These are phyloP conservation scores for Colossoma macropomum DNA, from an alignment of 2,113 vertebrate genomes.

Conservation along the genomic window DNA sequence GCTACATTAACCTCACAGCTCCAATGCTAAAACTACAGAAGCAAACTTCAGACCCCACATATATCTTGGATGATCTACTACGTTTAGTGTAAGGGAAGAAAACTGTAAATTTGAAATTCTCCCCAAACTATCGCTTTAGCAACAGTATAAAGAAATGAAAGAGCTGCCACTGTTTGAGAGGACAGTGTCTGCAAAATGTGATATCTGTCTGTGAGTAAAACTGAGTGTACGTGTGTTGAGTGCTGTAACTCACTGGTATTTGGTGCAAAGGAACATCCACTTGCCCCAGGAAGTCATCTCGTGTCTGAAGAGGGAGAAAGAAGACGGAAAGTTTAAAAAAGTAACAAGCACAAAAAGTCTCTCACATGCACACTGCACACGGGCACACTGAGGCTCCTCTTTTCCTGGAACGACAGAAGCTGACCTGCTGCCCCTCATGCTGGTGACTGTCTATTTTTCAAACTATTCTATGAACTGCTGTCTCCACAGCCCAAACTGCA, in stretches of 20 bases:
- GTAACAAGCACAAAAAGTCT: not conserved
- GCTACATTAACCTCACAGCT: too few relatives aligned
- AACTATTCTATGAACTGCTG: not conserved
- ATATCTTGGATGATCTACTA: too few relatives aligned
- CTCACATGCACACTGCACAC: not conserved
- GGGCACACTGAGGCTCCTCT: not conserved
- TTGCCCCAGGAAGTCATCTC: conserved; percentile 97
- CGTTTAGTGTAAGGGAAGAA: too few relatives aligned
- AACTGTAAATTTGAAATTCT: too few relatives aligned
- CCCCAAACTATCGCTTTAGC: too few relatives aligned
- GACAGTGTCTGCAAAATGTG: too few relatives aligned
- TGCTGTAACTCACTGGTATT: conserved; percentile 87
- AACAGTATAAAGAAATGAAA: too few relatives aligned
- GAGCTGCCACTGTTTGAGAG: too few relatives aligned
- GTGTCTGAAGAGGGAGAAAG: conserved; percentile 81
- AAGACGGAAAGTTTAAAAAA: not conserved
- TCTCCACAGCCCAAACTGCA: not conserved
- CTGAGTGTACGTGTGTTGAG: not conserved
- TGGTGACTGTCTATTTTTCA: not conserved
- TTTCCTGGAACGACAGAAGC: not conserved
- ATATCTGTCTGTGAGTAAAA: not conserved
- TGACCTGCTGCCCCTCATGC: not conserved
- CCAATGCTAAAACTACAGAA: too few relatives aligned
- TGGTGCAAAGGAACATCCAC: conserved; percentile 96
- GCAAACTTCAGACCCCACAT: too few relatives aligned